Base-by-base conservation (phyloP, 2,888 invertebrate species). In the Pyrgus malvae region DNA sequence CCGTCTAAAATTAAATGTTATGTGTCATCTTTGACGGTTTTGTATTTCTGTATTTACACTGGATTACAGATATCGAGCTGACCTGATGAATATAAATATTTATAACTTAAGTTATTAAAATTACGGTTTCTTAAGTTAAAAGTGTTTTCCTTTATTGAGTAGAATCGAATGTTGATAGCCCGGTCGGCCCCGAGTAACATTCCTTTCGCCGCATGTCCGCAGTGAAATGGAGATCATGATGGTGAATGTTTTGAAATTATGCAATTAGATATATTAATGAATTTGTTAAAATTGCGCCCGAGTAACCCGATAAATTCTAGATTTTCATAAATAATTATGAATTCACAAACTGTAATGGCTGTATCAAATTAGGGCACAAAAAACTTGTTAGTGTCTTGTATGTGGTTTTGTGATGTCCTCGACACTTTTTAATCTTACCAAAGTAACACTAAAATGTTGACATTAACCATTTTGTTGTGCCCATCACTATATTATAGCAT, bases 81-180 rank as follows among this genome's bases (percentile, higher is more conserved):
- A 91, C 91, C 91, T 90, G 91, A 91, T 91, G 90, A 90, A 91
- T 91, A 91, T 91, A 91, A 91, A 91, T 91, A 91, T 91, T 91
- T 91, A 91, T 91, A 90, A 91, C 90, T 91, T 91, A 91, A 91
- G 91, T 91, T 91, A 91, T 91, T 91, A 91, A 91, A 91, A 91
- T 90, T 91, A 91, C 89, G 90, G 90, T 89, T 90, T 91, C 90
- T 90, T 90, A 90, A 90, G 90, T 91, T 90, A 90, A 88, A 89
- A 85, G 90, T 90, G 90, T 90, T 90, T 90, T 90, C 90, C 90
- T 90, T 90, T 89, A 80, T 76, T 76, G 67, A 75, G 69, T 74
- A 79, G 78, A 74, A 68, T 73, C 57, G 60, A 68, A 66, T 54
- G 31, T 41, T 63, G 70, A 76, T 75, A 82, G 87, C 78, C 80